Base-by-base conservation (phyloP, 1,140 invertebrate species). In the Drosophila hydei region DNA sequence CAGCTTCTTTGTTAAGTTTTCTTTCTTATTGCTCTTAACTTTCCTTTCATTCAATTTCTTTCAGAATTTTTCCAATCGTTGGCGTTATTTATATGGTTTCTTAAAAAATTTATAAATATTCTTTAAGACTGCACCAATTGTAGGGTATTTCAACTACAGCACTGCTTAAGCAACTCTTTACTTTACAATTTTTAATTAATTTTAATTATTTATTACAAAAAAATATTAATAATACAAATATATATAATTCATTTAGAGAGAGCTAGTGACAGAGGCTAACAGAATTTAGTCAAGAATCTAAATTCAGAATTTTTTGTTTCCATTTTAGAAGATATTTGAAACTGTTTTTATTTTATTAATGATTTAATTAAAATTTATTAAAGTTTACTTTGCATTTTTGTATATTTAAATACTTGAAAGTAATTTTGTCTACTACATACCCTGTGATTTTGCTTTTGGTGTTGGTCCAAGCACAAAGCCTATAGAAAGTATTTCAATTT, bases 21-120 rank as follows among this genome's bases (percentile, higher is more conserved):
- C 30, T 33, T 43, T 75, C 21, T 51, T 14, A 42, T 56, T 75
- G 30, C 42, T 75, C 11, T 42, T 51, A 62, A 18, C 23, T 55
- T 18, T 58, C 2, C 33, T 62, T 33, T 56, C 42, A 58, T 50
- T 81, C 67, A 7, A 71, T 87, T 87, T 85, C 54, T 87, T 90
- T 70, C 89, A 91, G 90, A 88, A 90, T 48, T 91, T 91, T 91
- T 80, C 87, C 56, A 91, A 91, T 80, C 90, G 89, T 85, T 91
- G 90, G 90, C 85, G 90, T 79, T 91, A 91, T 90, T 64, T 91
- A 52, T 91, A 90, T 85, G 80, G 87, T 77, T 87, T 72, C 52
- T 65, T 85, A 50, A 85, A 85, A 59, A 85, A 81, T 58, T 68
- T 67, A 72, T 89, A 89, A 33, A 50, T n/a, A 50, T n/a, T 50